Conservation (phyloP, 2,113 vertebrate species). For the Tricholaema leucomelas region DNA sequence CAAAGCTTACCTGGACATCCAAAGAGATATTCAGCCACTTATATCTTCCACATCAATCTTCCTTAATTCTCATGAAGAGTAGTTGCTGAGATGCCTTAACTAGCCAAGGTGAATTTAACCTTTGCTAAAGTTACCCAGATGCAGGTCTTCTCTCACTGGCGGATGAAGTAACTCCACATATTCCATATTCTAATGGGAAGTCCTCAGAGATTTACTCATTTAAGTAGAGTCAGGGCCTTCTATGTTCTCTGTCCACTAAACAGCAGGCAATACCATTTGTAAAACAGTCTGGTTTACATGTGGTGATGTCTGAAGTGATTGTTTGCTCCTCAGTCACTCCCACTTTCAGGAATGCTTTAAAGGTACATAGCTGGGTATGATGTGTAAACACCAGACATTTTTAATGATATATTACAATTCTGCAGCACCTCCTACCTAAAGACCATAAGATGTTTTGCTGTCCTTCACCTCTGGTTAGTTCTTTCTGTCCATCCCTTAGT, state of each 20-base stretch:
- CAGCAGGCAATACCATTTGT: neutral
- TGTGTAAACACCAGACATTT: neutral
- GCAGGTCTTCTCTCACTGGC: neutral
- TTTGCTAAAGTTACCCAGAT: neutral
- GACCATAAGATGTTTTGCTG: neutral
- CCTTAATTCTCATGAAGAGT: neutral
- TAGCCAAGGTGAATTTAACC: neutral
- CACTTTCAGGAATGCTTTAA: too few species aligned
- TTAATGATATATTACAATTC: neutral
- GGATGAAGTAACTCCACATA: neutral
- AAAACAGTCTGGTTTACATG: neutral
- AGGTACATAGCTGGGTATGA: too few species aligned
- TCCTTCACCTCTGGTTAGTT: neutral
- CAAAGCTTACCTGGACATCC: neutral
- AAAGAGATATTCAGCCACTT: neutral
- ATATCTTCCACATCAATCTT: neutral
- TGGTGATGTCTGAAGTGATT: neutral
- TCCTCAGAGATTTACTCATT: neutral
- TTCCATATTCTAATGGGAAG: neutral
- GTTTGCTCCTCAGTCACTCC: neutral
- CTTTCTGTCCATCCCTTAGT: neutral
- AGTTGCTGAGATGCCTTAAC: neutral
- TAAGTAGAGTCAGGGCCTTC: neutral
- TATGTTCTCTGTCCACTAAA: neutral
- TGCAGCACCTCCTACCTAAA: neutral